phyloP scores from a whole-genome alignment of 2,888 invertebrate genomes.

The Biston betularia region DNA sequence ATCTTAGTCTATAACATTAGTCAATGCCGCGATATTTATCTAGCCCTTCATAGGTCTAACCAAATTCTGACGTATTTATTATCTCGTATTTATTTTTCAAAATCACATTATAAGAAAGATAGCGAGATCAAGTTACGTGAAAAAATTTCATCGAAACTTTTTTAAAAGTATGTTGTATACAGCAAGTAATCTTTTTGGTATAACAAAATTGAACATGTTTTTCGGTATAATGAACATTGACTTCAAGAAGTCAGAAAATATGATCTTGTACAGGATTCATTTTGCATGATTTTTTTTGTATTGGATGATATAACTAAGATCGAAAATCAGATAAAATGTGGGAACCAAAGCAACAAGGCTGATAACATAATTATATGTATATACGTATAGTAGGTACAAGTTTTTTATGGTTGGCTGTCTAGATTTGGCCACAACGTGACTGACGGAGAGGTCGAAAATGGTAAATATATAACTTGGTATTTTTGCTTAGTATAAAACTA shows the following conservation, averaged over 20 bases:
- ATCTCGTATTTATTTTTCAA: not conserved
- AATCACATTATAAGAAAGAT: not conserved
- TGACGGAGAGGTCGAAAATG: no score
- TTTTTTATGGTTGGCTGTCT: no score
- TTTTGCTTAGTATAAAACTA: no score
- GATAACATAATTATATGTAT: no score
- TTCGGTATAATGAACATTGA: not conserved
- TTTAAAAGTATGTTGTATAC: not conserved
- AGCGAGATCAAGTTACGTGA: not conserved
- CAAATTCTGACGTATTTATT: no score
- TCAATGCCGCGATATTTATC: no score
- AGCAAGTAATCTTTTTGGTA: not conserved
- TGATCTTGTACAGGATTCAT: not conserved
- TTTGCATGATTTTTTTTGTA: not conserved
- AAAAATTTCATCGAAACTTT: not conserved
- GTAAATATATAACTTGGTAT: no score
- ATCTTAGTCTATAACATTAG: no score
- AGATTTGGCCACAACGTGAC: no score
- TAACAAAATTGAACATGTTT: constrained; percentile 1
- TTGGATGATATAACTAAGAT: not conserved
- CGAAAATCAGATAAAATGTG: not conserved
- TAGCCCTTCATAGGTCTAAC: no score
- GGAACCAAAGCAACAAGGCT: not conserved
- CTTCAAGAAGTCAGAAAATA: not conserved
- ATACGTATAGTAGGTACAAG: no score